Evolutionary conservation across 2,113 vertebrate genomes (phyloP).

Genomic region (Microcebus ravelobensis): DNA sequence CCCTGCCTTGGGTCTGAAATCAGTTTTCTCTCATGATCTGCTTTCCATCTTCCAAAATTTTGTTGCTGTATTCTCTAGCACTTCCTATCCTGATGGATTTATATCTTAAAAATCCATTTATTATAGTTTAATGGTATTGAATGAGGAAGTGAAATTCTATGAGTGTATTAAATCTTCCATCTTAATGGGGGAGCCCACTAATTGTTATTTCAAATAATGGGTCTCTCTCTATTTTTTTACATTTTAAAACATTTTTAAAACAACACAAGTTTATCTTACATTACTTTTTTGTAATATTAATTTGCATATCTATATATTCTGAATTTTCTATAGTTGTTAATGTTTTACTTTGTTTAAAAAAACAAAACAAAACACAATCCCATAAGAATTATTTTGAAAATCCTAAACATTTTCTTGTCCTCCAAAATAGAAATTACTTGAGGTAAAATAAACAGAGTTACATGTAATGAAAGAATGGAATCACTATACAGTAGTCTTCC

Average conservation of each 20-base stretch:
- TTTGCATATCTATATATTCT: not conserved
- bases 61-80: not conserved
- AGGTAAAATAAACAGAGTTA: not conserved
- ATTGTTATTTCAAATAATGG: not conserved
- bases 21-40: not conserved
- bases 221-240: not conserved
- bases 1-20: not conserved
- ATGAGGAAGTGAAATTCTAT: not conserved
- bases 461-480: not conserved
- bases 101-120: not conserved
- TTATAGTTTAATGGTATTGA: not conserved
- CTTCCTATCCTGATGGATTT: not conserved
- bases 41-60: not conserved
- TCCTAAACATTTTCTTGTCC: not conserved
- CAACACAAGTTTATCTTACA: not conserved
- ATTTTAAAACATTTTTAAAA: not conserved
- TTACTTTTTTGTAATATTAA: not conserved
- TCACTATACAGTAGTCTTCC: not conserved
- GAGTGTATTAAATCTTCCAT: not conserved
- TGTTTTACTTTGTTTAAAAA: not conserved
- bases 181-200: not conserved
- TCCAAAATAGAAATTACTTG: not conserved
- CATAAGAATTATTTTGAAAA: slow-evolving; percentile 1
- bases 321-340: not conserved
- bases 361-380: not conserved